A percentile compares a stretch with the other conserved stretches of the same genome.
Conservation (phyloP, 2,888 invertebrate species). For the Seira ritae region DNA sequence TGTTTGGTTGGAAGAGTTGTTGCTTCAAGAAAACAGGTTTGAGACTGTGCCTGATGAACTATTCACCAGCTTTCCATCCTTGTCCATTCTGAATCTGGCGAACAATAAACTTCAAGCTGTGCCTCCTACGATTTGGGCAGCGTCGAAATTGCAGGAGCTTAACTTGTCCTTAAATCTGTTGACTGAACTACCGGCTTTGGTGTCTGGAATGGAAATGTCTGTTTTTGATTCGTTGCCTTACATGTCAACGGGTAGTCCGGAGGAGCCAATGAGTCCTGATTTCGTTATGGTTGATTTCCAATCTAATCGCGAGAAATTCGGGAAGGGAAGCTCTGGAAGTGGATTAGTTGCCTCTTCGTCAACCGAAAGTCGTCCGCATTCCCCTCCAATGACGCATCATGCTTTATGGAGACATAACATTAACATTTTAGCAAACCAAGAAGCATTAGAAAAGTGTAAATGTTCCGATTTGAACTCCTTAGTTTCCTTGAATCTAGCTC, state of each 20-base stretch:
- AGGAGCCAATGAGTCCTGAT: constrained; percentile 70
- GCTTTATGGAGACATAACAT: constrained; percentile 71
- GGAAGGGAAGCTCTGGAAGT: constrained; percentile 21
- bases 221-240: constrained; percentile 72
- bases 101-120: constrained; percentile 92
- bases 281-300: constrained; percentile 72
- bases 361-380: constrained; percentile 48
- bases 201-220: constrained; percentile 67
- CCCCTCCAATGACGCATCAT: constrained; percentile 64
- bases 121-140: constrained; percentile 90
- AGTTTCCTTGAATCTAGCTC: constrained; percentile 85
- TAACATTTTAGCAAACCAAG: constrained; percentile 68
- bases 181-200: constrained; percentile 80
- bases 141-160: constrained; percentile 90
- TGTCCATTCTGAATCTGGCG: constrained; percentile 91
- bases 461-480: constrained; percentile 59
- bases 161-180: constrained; percentile 93
- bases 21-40: constrained; percentile 93
- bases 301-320: constrained; percentile 67
- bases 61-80: constrained; percentile 84
- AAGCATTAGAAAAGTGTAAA: constrained; percentile 61
- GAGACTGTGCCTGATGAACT: constrained; percentile 88
- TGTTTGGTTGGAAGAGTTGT: constrained; percentile 91
- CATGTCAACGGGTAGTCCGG: constrained; percentile 65
- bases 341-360: constrained; percentile 2